Evolutionary conservation across 2,888 invertebrate genomes (phyloP), one percentile per base, ranked within the genome.

Genomic region (Nemotelus nigrinus): DNA sequence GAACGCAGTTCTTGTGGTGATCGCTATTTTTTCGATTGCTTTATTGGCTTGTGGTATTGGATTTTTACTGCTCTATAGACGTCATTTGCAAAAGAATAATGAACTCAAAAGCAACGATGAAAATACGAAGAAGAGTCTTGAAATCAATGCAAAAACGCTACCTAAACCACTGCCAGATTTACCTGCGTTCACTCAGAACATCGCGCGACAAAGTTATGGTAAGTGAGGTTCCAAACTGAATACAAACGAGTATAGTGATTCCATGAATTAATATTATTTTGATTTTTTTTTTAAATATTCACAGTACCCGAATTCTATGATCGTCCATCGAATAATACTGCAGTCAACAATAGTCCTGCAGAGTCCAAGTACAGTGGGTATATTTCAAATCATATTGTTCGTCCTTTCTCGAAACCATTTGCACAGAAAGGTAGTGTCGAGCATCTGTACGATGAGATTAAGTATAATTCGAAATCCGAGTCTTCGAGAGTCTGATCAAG

Each of bases 391-490:
- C 87, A 87, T 78, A 86, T 87, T 3, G 82, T 85, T 2, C 82
- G 85, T 3, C 78, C 83, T 2, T 82, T 86, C 3, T 79, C 83
- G 48, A 86, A 86, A 2, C 85, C 86, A 76, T 85, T 85, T 0
- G 47, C 64, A 3, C 84, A 86, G n/a, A 87, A 87, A 67, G 84
- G 84, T 63, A 87, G 86, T 63, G 80, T 85, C 70, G 86, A 87
- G 43, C 87, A 87, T 81, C 80, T 87, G 25, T 88, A 84, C 72
- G 85, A 84, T 79, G 87, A 87, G 81, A 87, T 87, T 77, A 85
- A 85, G 55, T 87, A 87, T 80, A 84, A 83, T 2, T 80, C 82
- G 58, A 78, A 82, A 3, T 60, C 58, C 7, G 3, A 48, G 39
- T 60, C 45, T 60, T 70, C 71, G 7, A 70, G 55, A 39, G 64